Conservation (phyloP, 2,888 invertebrate genomes). For the Thymelicus lineola region DNA sequence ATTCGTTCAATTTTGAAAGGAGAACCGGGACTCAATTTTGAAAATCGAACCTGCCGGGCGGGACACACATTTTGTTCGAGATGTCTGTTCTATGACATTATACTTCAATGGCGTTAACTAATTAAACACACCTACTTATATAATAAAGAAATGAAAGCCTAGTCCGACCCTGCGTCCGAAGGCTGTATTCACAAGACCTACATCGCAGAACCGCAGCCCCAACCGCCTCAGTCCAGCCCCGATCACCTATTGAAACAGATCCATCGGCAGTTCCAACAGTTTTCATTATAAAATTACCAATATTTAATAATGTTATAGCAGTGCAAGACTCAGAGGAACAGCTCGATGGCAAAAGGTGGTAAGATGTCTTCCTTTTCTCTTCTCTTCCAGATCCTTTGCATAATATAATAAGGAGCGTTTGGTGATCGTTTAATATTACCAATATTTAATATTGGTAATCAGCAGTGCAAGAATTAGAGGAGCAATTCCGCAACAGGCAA, state of each 20-base stretch:
- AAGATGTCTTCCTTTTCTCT: background rate
- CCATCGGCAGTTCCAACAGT: slow-evolving; percentile 38
- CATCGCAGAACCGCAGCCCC: slow-evolving; percentile 70
- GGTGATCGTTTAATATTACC: no score
- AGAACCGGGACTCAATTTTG: no score
- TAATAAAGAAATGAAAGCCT: slow-evolving; percentile 9
- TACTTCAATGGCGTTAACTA: no score
- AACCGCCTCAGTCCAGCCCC: slow-evolving; percentile 64
- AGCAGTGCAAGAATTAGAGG: no score
- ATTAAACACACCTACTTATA: no score
- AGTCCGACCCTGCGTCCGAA: slow-evolving; percentile 68
- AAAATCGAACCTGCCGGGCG: no score
- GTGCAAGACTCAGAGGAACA: background rate
- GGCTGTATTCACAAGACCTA: slow-evolving; percentile 75
- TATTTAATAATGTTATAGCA: slow-evolving; percentile 9
- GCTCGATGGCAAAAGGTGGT: background rate
- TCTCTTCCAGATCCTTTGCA: background rate
- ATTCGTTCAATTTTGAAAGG: no score
- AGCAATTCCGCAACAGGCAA: no score
- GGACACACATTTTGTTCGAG: no score
- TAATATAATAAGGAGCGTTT: no score
- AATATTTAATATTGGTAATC: no score
- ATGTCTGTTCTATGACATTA: no score
- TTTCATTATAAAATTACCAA: slow-evolving; percentile 27
- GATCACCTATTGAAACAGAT: slow-evolving; percentile 67